These are phyloP conservation scores for Tiliacea aurago DNA, from an alignment of 2,888 invertebrate genomes.

Conservation along the genomic window DNA sequence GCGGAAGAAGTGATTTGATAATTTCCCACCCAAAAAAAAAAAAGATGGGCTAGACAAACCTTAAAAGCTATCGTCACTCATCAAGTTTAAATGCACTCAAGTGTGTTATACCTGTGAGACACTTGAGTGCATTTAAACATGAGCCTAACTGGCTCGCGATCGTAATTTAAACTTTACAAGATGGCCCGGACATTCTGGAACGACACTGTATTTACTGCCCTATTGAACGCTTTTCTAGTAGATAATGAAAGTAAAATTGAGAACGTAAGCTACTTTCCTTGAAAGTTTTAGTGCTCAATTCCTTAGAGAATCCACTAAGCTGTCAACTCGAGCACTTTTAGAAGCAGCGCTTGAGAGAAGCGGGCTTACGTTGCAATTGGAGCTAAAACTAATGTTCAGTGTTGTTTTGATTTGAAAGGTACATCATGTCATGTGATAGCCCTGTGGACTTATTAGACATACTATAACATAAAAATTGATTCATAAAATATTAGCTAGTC, in stretches of 20 bases:
- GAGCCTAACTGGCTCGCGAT: no score
- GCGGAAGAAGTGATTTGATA: no score
- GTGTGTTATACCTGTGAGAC: not conserved
- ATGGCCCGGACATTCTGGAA: not conserved
- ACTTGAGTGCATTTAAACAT: no score
- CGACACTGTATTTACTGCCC: constrained; percentile 5
- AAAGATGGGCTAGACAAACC: no score
- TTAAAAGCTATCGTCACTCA: not conserved
- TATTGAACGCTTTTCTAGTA: constrained; percentile 19
- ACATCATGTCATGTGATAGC: not conserved
- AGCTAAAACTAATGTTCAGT: constrained; percentile 9
- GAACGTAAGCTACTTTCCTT: constrained; percentile 47
- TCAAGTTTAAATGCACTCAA: not conserved
- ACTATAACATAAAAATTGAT: no score
- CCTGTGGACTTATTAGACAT: not conserved
- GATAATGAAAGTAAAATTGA: constrained; percentile 47
- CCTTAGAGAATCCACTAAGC: constrained; percentile 40
- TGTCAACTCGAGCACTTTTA: constrained; percentile 35
- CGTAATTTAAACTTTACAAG: constrained; percentile 1
- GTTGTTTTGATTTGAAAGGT: constrained; percentile 9
- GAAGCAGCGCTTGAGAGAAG: constrained; percentile 17
- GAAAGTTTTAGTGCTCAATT: constrained; percentile 49
- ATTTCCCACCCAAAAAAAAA: no score
- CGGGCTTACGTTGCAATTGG: constrained; percentile 12
- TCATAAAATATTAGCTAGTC: no score